phyloP scores from a whole-genome alignment of 2,888 invertebrate species.

The Epirrhoe tristata region DNA sequence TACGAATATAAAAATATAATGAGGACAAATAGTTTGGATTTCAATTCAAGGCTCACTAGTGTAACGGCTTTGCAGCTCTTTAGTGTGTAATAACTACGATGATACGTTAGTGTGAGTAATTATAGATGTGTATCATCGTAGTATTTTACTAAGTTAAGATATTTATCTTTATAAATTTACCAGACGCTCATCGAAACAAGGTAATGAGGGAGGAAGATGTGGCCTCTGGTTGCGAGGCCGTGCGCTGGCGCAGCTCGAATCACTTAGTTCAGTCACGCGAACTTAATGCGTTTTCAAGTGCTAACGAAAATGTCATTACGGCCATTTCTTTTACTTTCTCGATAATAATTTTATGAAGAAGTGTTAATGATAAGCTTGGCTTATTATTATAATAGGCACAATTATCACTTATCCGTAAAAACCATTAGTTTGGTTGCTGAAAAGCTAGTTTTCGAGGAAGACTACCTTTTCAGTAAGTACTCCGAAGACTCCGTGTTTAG shows the following conservation, averaged over 20 bases:
- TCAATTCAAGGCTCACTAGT: not conserved
- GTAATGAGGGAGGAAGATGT: conserved; percentile 68
- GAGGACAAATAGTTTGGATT: not conserved
- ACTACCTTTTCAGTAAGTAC: too few relatives aligned
- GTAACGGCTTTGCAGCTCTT: not conserved
- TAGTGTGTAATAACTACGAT: too few relatives aligned
- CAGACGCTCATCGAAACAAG: conserved; percentile 57
- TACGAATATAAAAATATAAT: not conserved
- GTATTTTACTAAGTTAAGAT: not conserved
- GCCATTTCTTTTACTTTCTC: conserved; percentile 42
- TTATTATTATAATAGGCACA: not conserved
- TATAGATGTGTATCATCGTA: conserved; percentile 1
- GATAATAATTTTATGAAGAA: conserved; percentile 18
- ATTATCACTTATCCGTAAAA: not conserved
- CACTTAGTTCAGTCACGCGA: conserved; percentile 59
- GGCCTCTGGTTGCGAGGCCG: conserved; percentile 66
- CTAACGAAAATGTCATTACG: conserved; percentile 48
- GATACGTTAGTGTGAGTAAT: too few relatives aligned
- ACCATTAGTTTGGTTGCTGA: too few relatives aligned
- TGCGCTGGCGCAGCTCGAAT: conserved; percentile 49
- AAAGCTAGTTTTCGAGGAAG: too few relatives aligned
- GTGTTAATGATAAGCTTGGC: conserved; percentile 8
- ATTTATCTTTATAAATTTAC: conserved; percentile 40
- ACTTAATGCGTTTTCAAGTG: conserved; percentile 53
- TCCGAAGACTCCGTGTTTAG: too few relatives aligned